A percentile compares a stretch with the other conserved stretches of the same genome.
phyloP scores from a whole-genome alignment of 2,113 vertebrate genomes.

The Maccullochella peelii region DNA sequence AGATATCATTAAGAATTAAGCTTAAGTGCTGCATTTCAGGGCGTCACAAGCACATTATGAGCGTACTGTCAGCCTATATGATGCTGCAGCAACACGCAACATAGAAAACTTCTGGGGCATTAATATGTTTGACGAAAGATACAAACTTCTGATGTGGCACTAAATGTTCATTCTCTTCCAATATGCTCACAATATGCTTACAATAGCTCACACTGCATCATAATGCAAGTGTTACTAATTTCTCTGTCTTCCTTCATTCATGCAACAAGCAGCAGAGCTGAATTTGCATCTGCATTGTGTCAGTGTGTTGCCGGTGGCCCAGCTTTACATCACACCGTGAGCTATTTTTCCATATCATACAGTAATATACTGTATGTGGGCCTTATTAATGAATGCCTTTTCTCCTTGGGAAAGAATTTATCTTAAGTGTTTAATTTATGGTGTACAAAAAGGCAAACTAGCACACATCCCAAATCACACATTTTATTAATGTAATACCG shows the following conservation, averaged over 20 bases:
- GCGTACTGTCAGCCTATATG: slow-evolving; percentile 8
- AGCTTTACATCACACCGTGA: not conserved
- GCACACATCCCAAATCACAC: slow-evolving; percentile 23
- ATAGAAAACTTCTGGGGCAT: not conserved
- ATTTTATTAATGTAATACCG: slow-evolving; percentile 1
- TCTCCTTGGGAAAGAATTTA: not conserved
- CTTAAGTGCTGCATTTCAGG: slow-evolving; percentile 8
- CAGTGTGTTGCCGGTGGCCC: slow-evolving; percentile 3
- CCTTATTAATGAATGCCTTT: not conserved
- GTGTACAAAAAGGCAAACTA: not conserved
- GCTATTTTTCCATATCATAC: not conserved
- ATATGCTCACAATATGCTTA: slow-evolving; percentile 15
- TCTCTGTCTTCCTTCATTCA: slow-evolving; percentile 34
- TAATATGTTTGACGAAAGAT: not conserved
- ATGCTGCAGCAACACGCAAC: not conserved
- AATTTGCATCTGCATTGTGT: slow-evolving; percentile 31
- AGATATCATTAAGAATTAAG: slow-evolving; percentile 25
- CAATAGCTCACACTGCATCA: slow-evolving; percentile 15
- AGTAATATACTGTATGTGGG: not conserved
- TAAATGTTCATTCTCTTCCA: not conserved
- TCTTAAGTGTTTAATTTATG: not conserved
- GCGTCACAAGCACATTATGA: not conserved
- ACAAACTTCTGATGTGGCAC: not conserved
- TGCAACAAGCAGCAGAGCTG: slow-evolving; percentile 30
- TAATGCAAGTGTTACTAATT: slow-evolving; percentile 30